These are phyloP conservation scores for Tenodera sinensis DNA, from an alignment of 2,888 invertebrate genomes.

Conservation along the genomic window DNA sequence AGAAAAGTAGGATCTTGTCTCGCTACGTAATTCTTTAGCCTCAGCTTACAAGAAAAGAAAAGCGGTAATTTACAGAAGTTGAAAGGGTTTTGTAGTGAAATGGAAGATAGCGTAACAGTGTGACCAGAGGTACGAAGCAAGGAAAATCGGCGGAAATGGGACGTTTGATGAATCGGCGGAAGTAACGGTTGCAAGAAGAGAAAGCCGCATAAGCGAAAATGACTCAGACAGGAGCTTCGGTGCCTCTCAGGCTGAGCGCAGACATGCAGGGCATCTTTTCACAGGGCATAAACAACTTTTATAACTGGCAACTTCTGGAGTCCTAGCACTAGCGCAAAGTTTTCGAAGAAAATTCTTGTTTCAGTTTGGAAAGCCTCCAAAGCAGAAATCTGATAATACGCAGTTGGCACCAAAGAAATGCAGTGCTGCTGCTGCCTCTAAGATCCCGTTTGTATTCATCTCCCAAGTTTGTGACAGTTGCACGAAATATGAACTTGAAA, in stretches of 20 bases:
- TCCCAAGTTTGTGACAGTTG: neutral
- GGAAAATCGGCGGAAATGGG: neutral
- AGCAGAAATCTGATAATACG: neutral
- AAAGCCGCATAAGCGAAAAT: neutral
- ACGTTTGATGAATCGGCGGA: neutral
- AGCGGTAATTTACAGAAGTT: no score
- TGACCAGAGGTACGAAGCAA: neutral
- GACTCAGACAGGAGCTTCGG: neutral
- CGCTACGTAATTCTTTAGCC: no score
- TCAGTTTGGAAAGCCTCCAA: neutral
- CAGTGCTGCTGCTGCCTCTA: neutral
- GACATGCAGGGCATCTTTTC: neutral
- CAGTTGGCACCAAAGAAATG: neutral
- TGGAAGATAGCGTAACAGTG: neutral
- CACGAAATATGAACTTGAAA: neutral
- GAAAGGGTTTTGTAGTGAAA: no score
- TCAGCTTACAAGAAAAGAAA: no score
- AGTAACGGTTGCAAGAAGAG: neutral
- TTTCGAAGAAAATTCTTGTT: neutral
- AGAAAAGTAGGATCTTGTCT: no score
- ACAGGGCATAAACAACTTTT: neutral
- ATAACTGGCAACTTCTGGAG: neutral
- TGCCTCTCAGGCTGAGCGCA: neutral
- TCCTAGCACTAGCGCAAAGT: neutral
- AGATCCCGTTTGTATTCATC: neutral